Evolutionary conservation across 1,140 invertebrate genomes (phyloP).

Genomic region (Thaumatotibia leucotreta): DNA sequence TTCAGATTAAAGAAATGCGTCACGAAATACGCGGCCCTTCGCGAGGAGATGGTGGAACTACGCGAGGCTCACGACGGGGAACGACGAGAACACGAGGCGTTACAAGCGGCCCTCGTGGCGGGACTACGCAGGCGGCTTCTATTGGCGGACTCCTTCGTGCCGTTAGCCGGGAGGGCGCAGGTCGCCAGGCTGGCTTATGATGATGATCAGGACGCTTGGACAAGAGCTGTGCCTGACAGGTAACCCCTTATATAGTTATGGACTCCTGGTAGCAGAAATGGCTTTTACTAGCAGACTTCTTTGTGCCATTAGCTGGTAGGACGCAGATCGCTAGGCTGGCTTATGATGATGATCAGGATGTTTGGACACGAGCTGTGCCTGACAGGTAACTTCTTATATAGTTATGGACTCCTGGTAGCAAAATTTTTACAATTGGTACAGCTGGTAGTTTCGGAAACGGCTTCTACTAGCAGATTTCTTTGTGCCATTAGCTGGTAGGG

Average conservation of each 20-base stretch:
- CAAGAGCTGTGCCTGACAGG: neutral
- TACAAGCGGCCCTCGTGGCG: constrained; percentile 63
- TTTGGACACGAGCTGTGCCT: constrained; percentile 81
- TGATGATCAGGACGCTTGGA: constrained; percentile 91
- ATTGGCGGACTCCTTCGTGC: constrained; percentile 98
- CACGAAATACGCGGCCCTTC: constrained; percentile 62
- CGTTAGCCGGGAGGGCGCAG: constrained; percentile 90
- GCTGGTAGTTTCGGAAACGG: no score
- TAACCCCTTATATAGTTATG: neutral
- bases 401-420: no score
- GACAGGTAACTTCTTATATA: constrained; percentile 40
- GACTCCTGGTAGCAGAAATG: no score
- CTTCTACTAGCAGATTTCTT: no score
- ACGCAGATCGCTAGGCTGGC: no score
- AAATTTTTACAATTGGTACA: no score
- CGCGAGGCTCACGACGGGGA: constrained; percentile 76
- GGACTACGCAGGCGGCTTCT: constrained; percentile 89
- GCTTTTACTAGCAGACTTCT: no score
- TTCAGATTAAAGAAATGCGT: constrained; percentile 68
- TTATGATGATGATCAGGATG: no score
- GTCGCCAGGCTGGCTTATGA: constrained; percentile 90
- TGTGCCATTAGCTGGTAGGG: constrained; percentile 93
- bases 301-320: no score
- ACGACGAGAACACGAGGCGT: constrained; percentile 81
- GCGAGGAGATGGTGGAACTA: constrained; percentile 68